Evolutionary conservation across 2,113 vertebrate genomes (phyloP), one percentile per base, ranked within the genome.

Genomic region (Phocoena sinus): DNA sequence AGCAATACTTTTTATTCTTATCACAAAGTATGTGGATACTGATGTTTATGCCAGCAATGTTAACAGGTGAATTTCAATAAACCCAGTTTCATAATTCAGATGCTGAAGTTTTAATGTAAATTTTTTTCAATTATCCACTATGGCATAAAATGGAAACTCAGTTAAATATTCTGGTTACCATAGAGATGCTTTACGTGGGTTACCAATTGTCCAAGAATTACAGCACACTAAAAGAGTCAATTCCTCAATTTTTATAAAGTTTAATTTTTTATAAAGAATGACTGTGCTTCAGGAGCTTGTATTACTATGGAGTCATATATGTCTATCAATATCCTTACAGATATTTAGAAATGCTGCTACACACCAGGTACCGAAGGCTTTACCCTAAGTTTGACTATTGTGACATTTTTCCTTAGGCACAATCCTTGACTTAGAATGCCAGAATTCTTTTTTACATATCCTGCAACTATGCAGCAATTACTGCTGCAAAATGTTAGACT

Each of bases 401-500:
- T 68, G 68, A 67, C 41, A 94, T 74, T 60, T 81, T 21, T 96
- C 68, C 88, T 28, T 17, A 89, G 28, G 91, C 36, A 20, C 58
- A 94, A 83, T 50, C 62, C 7, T 95, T 92, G 70, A 36, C 77
- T 79, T 89, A 68, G 88, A 98, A 88, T n/a, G 71, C 4, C 1
- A 31, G 26, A n/a, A 9, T 70, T 8, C 2, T 79, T 89, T 97
- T 89, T 83, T 71, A 36, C 38, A 74, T 65, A 94, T 93, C 38
- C 38, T 97, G 28, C 47, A 95, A 15, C 20, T 74, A 15, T 65
- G 50, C 28, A 26, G 82, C 12, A 9, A 80, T 70, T 74, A 74
- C 58, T 89, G 77, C 86, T 65, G 31, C 70, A 96, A 96, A 96
- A 86, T 89, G 38, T 92, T 95, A 50, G 26, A 47, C 73, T 33